A percentile compares a stretch with the other conserved stretches of the same genome.
Evolutionary conservation across 2,797 vertebrate species (phyloP).

Genomic region (Benthosema pterotum): DNA sequence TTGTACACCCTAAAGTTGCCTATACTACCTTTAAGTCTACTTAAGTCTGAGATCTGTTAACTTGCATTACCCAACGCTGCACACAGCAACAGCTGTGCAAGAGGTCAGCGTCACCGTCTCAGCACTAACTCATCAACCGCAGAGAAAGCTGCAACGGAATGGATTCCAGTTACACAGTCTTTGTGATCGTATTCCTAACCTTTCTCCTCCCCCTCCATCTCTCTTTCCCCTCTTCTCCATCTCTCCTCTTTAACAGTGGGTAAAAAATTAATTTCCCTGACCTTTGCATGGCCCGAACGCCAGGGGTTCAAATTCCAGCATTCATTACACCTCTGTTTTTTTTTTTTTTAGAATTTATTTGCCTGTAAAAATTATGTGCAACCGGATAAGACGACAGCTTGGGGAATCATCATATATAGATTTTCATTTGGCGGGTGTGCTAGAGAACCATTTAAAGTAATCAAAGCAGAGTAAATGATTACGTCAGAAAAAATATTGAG

Average conservation of each 20-base stretch:
- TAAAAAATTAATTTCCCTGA: slow-evolving; percentile 73
- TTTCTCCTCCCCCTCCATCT: slow-evolving; percentile 21
- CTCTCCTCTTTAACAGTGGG: slow-evolving; percentile 44
- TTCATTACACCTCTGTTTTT: slow-evolving; percentile 62
- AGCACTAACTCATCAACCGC: slow-evolving; percentile 34
- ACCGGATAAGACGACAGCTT: slow-evolving; percentile 72
- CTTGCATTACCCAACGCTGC: slow-evolving; percentile 32
- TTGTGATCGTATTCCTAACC: slow-evolving; percentile 51
- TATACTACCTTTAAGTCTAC: no score
- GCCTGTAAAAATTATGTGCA: slow-evolving; percentile 65
- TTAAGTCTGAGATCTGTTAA: background rate
- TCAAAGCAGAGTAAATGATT: slow-evolving; percentile 69
- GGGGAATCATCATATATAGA: slow-evolving; percentile 67
- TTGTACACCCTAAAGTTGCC: no score
- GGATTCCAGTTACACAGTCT: slow-evolving; percentile 44
- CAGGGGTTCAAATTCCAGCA: slow-evolving; percentile 66
- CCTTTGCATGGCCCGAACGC: slow-evolving; percentile 64
- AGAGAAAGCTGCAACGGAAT: slow-evolving; percentile 46
- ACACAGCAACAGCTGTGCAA: slow-evolving; percentile 4
- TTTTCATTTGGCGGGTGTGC: slow-evolving; percentile 70
- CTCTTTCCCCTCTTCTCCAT: slow-evolving; percentile 3
- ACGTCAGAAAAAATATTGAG: slow-evolving; percentile 50
- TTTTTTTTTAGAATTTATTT: slow-evolving; percentile 59
- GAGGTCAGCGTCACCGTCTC: slow-evolving; percentile 12
- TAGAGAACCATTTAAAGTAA: slow-evolving; percentile 54